phyloP scores from a whole-genome alignment of 2,797 vertebrate species.

The Anabas testudineus region DNA sequence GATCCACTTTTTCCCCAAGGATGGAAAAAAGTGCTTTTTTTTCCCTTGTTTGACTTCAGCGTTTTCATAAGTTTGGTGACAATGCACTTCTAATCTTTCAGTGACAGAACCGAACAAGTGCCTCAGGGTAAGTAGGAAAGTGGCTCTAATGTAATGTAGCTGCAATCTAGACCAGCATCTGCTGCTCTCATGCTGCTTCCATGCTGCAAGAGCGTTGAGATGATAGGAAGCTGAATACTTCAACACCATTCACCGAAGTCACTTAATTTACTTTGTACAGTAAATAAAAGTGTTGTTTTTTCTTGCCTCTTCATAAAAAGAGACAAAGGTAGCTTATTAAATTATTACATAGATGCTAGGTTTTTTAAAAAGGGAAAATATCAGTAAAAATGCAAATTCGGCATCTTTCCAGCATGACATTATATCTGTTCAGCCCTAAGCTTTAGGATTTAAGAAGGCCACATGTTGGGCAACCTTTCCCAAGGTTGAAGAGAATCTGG shows the following conservation, averaged over 20 bases:
- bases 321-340: too few species aligned
- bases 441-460: too few species aligned
- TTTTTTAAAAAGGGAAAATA: too few species aligned
- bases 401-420: background rate
- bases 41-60: conserved; percentile 6
- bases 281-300: too few species aligned
- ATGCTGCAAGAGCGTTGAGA: conserved; percentile 1
- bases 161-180: conserved; percentile 49
- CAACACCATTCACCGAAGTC: conserved; percentile 10
- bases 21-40: conserved; percentile 9
- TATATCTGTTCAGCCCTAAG: too few species aligned
- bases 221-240: background rate
- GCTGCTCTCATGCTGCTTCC: conserved; percentile 18
- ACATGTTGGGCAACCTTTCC: too few species aligned
- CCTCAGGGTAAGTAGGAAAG: conserved; percentile 27
- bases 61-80: conserved; percentile 36
- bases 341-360: too few species aligned
- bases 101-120: conserved; percentile 39
- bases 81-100: conserved; percentile 38
- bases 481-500: background rate
- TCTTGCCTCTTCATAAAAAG: background rate
- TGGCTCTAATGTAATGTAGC: conserved; percentile 22
- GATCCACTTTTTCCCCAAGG: conserved; percentile 23
- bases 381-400: background rate
- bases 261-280: background rate